Evolutionary conservation across 2,888 invertebrate genomes (phyloP).

Genomic region (Caenorhabditis becei): DNA sequence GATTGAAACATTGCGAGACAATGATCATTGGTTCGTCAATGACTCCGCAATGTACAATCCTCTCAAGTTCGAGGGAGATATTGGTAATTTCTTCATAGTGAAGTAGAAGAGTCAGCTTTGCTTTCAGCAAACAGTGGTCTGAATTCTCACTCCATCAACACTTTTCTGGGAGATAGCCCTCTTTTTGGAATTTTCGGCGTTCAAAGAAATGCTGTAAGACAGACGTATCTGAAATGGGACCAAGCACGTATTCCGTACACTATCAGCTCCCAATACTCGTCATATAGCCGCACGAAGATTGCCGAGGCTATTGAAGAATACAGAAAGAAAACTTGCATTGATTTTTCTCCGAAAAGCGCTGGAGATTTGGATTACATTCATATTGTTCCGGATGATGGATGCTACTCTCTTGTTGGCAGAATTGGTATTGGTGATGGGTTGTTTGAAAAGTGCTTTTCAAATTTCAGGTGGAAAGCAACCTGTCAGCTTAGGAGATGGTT

Average conservation of each 20-base stretch:
- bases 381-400: slow-evolving; percentile 81
- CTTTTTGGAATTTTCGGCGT: slow-evolving; percentile 73
- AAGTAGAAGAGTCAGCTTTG: slow-evolving; percentile 6
- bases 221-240: slow-evolving; percentile 80
- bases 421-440: slow-evolving; percentile 68
- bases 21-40: slow-evolving; percentile 65
- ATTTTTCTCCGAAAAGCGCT: slow-evolving; percentile 78
- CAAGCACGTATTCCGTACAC: slow-evolving; percentile 80
- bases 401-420: slow-evolving; percentile 80
- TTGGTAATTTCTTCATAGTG: slow-evolving; percentile 64
- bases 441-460: too few species aligned
- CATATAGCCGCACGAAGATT: slow-evolving; percentile 77
- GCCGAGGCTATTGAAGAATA: slow-evolving; percentile 80
- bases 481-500: slow-evolving; percentile 81
- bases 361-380: slow-evolving; percentile 80
- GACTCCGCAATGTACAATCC: slow-evolving; percentile 80
- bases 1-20: slow-evolving; percentile 57
- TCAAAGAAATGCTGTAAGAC: slow-evolving; percentile 78
- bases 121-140: slow-evolving; percentile 75
- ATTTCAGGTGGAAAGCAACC: slow-evolving; percentile 81
- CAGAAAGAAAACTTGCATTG: slow-evolving; percentile 76
- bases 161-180: slow-evolving; percentile 70
- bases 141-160: slow-evolving; percentile 70
- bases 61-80: slow-evolving; percentile 80
- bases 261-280: slow-evolving; percentile 78